Conservation (phyloP, 2,888 invertebrate genomes). For the Antheraea assamensis region DNA sequence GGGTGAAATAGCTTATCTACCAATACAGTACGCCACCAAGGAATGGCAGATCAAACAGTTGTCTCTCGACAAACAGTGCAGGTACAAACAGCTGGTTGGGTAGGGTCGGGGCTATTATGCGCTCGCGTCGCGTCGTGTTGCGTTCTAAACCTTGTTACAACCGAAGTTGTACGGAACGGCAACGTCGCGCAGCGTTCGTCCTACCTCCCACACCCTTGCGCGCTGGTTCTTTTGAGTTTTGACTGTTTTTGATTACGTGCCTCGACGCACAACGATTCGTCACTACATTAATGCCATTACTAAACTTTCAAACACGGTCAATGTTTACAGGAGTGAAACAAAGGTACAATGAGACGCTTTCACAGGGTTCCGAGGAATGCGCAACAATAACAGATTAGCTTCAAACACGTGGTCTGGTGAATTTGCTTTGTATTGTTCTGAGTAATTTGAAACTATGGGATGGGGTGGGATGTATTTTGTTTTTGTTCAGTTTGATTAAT, state of each 20-base stretch:
- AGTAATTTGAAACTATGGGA: slow-evolving; percentile 29
- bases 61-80: slow-evolving; percentile 59
- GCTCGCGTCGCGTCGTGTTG: slow-evolving; percentile 46
- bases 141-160: slow-evolving; percentile 15
- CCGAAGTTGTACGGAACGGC: slow-evolving; percentile 51
- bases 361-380: slow-evolving; percentile 55
- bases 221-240: slow-evolving; percentile 31
- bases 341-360: slow-evolving; percentile 59
- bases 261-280: slow-evolving; percentile 27
- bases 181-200: slow-evolving; percentile 50
- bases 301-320: slow-evolving; percentile 35
- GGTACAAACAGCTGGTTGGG: slow-evolving; percentile 70
- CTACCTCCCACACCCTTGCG: slow-evolving; percentile 13
- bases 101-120: slow-evolving; percentile 50
- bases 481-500: slow-evolving; percentile 27
- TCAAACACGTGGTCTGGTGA: slow-evolving; percentile 35
- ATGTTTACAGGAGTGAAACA: slow-evolving; percentile 52
- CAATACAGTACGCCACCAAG: slow-evolving; percentile 33
- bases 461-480: slow-evolving; percentile 18
- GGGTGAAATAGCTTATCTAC: slow-evolving; percentile 2
- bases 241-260: slow-evolving; percentile 50
- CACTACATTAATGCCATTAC: slow-evolving; percentile 14
- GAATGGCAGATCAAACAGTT: slow-evolving; percentile 41
- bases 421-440: slow-evolving; percentile 35
- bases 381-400: slow-evolving; percentile 62